These are phyloP conservation scores for Ornithoptera alexandrae DNA, from an alignment of 2,888 invertebrate genomes.

Conservation along the genomic window DNA sequence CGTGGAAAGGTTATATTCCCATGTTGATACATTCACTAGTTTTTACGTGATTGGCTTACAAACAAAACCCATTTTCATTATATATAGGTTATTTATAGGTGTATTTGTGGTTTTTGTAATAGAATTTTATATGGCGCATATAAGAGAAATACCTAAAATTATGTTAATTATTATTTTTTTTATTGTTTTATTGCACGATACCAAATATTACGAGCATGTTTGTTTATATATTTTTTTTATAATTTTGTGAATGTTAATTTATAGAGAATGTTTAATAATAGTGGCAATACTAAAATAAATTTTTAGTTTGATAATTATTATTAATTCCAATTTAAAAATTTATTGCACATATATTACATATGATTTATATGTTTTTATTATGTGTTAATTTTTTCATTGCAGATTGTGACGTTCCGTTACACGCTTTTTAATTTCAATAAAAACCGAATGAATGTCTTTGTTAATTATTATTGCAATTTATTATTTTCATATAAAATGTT, in stretches of 20 bases:
- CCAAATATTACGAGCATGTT: conserved; percentile 7
- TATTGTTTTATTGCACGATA: conserved; percentile 23
- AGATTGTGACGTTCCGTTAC: not conserved
- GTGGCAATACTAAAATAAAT: not conserved
- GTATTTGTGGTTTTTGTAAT: not conserved
- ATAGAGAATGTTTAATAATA: conserved; percentile 6
- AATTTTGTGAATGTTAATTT: not conserved
- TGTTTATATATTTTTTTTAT: not conserved
- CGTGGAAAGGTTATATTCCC: no score
- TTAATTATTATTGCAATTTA: not conserved
- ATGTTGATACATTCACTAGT: no score
- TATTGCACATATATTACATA: not conserved
- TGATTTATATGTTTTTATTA: not conserved
- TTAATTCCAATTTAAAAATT: not conserved
- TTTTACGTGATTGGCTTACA: no score
- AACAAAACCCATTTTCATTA: no score
- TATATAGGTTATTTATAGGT: no score
- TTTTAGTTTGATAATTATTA: not conserved
- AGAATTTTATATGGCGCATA: not conserved
- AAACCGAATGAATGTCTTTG: not conserved
- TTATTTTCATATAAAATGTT: no score
- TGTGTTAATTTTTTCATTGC: not conserved
- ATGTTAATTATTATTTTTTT: conserved; percentile 15
- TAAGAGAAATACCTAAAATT: conserved; percentile 7
- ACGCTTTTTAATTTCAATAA: not conserved